Evolutionary conservation across 2,113 vertebrate species (phyloP).

Genomic region (Papio anubis): DNA sequence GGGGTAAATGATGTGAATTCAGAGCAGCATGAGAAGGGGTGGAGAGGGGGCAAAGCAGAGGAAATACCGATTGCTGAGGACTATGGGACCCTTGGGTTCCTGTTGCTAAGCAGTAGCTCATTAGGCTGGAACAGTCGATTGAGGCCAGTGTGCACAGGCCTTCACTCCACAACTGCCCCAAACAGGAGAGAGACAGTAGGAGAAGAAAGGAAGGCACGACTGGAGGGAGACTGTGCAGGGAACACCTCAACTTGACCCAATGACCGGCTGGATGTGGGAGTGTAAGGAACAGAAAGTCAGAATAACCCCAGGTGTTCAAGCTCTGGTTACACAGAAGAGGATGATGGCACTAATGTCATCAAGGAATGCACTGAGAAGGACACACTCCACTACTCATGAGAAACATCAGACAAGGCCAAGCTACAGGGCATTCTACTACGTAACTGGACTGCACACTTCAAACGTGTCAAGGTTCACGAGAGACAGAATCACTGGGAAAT

Average conservation of each 20-base stretch:
- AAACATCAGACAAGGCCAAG: background rate
- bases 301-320: background rate
- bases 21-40: background rate
- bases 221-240: background rate
- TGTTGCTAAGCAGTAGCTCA: background rate
- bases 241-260: background rate
- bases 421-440: background rate
- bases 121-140: background rate
- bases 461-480: background rate
- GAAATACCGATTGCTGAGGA: background rate
- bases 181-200: background rate
- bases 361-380: background rate
- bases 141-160: rapidly evolving
- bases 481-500: background rate
- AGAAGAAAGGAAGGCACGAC: background rate
- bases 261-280: too few species aligned
- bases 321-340: background rate
- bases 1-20: background rate
- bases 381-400: background rate
- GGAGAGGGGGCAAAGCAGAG: background rate
- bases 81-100: rapidly evolving
- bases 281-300: background rate
- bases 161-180: background rate
- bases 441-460: background rate
- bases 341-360: rapidly evolving